Conservation (phyloP, 1,140 invertebrate species). For the Halotydeus destructor region DNA sequence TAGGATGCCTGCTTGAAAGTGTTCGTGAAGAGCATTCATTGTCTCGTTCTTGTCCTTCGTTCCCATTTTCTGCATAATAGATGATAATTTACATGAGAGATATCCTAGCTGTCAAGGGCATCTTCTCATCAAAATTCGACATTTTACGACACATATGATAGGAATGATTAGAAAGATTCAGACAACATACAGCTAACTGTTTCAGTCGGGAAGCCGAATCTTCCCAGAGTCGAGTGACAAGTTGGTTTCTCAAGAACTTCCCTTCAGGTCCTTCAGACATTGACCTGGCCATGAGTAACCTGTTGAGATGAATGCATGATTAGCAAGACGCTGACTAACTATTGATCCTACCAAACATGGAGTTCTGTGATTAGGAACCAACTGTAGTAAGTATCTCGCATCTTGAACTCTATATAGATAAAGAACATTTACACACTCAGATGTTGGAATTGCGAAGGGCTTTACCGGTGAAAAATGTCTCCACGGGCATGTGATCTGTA, state of each 20-base stretch:
- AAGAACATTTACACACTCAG: no score
- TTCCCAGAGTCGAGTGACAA: constrained; percentile 55
- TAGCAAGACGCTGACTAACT: no score
- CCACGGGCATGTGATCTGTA: constrained; percentile 6
- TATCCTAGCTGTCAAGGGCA: neutral
- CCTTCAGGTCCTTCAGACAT: constrained; percentile 53
- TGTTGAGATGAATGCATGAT: no score
- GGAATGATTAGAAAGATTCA: neutral
- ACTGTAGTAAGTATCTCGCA: constrained; percentile 17
- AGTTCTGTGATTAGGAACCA: constrained; percentile 37
- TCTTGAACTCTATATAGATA: constrained; percentile 2
- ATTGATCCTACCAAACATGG: constrained; percentile 56
- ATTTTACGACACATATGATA: neutral
- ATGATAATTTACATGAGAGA: neutral
- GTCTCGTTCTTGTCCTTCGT: neutral
- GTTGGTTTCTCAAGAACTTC: constrained; percentile 39
- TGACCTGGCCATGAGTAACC: constrained; percentile 36
- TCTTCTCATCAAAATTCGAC: neutral
- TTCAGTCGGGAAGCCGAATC: constrained; percentile 48
- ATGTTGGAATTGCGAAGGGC: no score
- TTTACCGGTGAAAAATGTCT: constrained; percentile 1
- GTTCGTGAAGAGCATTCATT: constrained; percentile 34
- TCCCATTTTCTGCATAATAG: neutral
- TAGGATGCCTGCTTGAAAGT: constrained; percentile 59
- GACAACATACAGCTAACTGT: constrained; percentile 37